phyloP scores from a whole-genome alignment of 2,797 vertebrate genomes.

The Sylvia borin region DNA sequence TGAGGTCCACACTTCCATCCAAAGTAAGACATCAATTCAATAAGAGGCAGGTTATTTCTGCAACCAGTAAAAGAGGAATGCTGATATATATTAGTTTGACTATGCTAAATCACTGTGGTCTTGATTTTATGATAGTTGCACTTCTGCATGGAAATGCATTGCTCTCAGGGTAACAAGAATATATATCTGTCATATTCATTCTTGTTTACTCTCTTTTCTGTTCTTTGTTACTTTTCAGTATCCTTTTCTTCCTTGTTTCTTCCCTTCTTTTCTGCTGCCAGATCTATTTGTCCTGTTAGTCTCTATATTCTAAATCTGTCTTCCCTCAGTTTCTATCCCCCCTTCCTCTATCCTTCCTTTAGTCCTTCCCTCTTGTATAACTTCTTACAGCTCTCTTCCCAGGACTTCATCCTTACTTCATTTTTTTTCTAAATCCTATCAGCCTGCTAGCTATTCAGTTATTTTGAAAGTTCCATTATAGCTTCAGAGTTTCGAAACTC shows the following conservation, averaged over 20 bases:
- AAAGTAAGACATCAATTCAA: neutral
- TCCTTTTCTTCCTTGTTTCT: neutral
- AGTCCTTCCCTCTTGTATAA: neutral
- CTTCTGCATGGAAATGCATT: neutral
- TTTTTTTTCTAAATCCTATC: neutral
- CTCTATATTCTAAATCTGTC: neutral
- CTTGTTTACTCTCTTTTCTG: neutral
- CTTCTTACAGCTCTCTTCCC: neutral
- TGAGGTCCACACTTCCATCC: neutral
- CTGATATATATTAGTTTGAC: neutral
- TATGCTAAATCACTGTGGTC: neutral
- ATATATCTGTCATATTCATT: fast-evolving
- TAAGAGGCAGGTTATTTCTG: neutral
- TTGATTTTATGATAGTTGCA: neutral
- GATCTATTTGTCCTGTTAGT: neutral
- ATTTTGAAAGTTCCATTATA: neutral
- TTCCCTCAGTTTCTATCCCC: neutral
- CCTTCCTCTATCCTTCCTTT: neutral
- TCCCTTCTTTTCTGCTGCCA: neutral
- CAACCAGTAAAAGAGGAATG: neutral
- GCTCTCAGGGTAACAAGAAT: neutral
- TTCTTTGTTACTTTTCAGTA: neutral
- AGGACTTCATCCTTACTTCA: neutral
- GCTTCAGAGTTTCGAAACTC: neutral
- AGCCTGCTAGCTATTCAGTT: neutral